Percentiles rank a stretch among this genome's conserved stretches.
Conservation (phyloP, 1,140 invertebrate species). For the Drosophila triauraria region DNA sequence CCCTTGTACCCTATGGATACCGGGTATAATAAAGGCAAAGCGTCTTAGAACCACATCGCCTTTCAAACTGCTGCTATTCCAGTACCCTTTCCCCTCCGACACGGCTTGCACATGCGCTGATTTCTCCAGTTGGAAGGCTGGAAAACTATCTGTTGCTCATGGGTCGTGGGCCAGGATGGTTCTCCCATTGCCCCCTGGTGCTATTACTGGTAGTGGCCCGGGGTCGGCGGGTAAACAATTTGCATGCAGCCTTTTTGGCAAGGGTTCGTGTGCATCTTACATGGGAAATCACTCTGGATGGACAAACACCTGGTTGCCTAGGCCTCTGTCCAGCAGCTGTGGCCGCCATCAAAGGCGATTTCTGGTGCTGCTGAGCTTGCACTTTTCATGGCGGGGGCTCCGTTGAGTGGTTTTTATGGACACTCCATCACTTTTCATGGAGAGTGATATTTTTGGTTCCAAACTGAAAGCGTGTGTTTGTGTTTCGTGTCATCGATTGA, state of each 20-base stretch:
- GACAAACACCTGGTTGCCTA: constrained; percentile 18
- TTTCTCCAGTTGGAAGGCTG: constrained; percentile 50
- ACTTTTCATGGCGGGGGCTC: constrained; percentile 23
- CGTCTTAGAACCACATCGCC: no score
- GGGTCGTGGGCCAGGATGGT: not conserved
- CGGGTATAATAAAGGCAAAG: not conserved
- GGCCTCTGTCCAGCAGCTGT: constrained; percentile 8
- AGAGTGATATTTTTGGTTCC: constrained; percentile 8
- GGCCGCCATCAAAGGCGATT: constrained; percentile 55
- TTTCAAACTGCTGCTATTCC: not conserved
- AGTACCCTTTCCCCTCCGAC: constrained; percentile 25
- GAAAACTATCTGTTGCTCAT: constrained; percentile 78
- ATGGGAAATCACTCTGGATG: constrained; percentile 62
- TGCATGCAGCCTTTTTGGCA: constrained; percentile 60
- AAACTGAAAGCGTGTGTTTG: constrained; percentile 41
- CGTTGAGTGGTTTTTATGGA: constrained; percentile 34
- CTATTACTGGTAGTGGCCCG: not conserved
- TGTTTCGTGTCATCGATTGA: constrained; percentile 40
- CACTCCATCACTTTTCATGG: not conserved
- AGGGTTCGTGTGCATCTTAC: constrained; percentile 52
- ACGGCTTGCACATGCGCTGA: constrained; percentile 43
- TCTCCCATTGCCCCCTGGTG: constrained; percentile 1
- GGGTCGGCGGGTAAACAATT: constrained; percentile 41
- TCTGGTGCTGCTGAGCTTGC: constrained; percentile 36
- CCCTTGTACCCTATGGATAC: no score